Evolutionary conservation across 2,113 vertebrate genomes (phyloP).

Genomic region (Onychostruthus taczanowskii): DNA sequence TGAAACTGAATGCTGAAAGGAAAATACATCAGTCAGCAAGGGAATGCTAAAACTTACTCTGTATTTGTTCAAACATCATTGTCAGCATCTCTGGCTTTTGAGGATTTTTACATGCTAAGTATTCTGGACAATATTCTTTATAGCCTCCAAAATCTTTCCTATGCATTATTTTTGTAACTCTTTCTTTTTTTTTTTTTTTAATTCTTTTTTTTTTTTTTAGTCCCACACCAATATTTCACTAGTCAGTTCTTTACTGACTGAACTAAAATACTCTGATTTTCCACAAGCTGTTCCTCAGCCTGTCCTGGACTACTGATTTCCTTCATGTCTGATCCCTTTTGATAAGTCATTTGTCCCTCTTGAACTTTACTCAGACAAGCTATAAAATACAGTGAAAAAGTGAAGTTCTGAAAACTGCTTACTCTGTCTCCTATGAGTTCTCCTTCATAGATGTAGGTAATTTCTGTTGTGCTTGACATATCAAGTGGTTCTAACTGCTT

Average conservation of each 20-base stretch:
- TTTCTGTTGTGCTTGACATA: background rate
- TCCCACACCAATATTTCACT: background rate
- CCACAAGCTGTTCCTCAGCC: background rate
- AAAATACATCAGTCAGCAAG: slow-evolving; percentile 42
- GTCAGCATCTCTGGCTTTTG: slow-evolving; percentile 26
- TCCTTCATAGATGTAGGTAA: background rate
- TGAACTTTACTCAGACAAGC: background rate
- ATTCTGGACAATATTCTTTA: background rate
- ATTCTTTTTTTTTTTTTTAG: background rate
- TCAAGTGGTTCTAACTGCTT: background rate
- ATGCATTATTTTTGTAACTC: background rate
- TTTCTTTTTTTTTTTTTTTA: background rate
- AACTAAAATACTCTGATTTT: background rate
- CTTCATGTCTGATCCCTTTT: background rate
- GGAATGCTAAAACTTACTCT: background rate
- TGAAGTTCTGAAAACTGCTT: background rate
- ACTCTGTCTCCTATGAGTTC: background rate
- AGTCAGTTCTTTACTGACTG: background rate
- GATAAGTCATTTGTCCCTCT: background rate
- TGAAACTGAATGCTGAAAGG: slow-evolving; percentile 46
- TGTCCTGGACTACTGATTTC: background rate
- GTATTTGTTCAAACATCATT: background rate
- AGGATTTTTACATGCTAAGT: background rate
- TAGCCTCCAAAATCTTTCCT: background rate
- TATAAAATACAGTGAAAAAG: background rate